phyloP scores from a whole-genome alignment of 92 coral and sea anemone species.

The Heteractis magnifica region DNA sequence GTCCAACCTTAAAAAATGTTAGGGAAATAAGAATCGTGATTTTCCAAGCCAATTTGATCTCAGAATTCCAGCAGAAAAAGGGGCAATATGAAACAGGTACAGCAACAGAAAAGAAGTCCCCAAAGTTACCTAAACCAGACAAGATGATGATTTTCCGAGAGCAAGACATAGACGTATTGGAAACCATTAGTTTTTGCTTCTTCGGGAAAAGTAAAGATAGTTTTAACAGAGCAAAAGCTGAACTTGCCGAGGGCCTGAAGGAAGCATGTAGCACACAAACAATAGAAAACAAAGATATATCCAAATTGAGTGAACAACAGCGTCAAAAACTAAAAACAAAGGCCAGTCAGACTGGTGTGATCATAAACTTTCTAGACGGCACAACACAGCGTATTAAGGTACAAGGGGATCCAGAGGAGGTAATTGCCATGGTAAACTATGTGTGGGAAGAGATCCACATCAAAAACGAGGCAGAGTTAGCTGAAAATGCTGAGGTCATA shows the following conservation, averaged over 20 bases:
- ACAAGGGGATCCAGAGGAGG: constrained; percentile 63
- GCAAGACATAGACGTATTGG: neutral
- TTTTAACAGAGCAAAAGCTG: constrained; percentile 24
- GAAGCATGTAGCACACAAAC: constrained; percentile 50
- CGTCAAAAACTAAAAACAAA: constrained; percentile 19
- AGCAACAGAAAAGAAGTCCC: neutral
- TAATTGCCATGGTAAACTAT: constrained; percentile 43
- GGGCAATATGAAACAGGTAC: neutral
- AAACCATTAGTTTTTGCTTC: neutral
- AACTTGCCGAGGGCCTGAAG: constrained; percentile 27
- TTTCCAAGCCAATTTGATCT: constrained; percentile 40
- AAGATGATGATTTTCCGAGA: neutral
- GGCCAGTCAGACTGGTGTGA: constrained; percentile 52
- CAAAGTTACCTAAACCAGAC: neutral
- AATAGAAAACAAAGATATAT: constrained; percentile 41
- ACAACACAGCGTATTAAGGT: constrained; percentile 44
- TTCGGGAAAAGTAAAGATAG: constrained; percentile 15
- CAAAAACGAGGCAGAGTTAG: constrained; percentile 27
- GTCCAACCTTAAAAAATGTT: constrained; percentile 16
- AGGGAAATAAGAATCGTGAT: constrained; percentile 53
- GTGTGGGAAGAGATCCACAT: constrained; percentile 52
- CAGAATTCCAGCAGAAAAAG: constrained; percentile 49
- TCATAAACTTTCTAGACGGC: constrained; percentile 38
- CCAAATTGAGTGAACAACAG: constrained; percentile 38
- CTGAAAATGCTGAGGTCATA: constrained; percentile 52